phyloP scores from a whole-genome alignment of 2,888 invertebrate species.

The Lomographa bimaculata region DNA sequence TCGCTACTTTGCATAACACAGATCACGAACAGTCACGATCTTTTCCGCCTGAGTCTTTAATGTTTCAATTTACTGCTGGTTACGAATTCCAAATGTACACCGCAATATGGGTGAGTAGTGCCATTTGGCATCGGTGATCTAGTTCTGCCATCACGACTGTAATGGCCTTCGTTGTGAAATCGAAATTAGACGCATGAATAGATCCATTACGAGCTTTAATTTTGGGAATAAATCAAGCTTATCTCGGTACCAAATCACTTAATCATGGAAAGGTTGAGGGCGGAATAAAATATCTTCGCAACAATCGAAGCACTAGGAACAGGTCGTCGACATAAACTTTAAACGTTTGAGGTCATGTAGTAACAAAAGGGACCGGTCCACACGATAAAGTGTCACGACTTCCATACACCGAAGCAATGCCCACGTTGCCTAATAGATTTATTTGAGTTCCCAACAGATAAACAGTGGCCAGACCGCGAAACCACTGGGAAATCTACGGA shows the following conservation, averaged over 20 bases:
- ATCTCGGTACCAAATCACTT: constrained; percentile 17
- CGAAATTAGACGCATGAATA: constrained; percentile 47
- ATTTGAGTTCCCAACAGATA: constrained; percentile 72
- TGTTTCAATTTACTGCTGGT: constrained; percentile 63
- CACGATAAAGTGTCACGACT: constrained; percentile 70
- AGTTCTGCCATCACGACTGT: constrained; percentile 67
- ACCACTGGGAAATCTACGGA: constrained; percentile 74
- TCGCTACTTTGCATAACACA: constrained; percentile 66
- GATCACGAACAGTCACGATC: constrained; percentile 56
- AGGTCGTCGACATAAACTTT: constrained; percentile 52
- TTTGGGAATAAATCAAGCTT: constrained; percentile 26
- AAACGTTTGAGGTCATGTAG: constrained; percentile 53
- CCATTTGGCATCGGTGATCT: constrained; percentile 60
- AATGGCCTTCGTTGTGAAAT: constrained; percentile 71
- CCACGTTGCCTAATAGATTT: constrained; percentile 70
- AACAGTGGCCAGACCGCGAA: constrained; percentile 74
- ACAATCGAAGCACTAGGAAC: constrained; percentile 29
- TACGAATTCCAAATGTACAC: constrained; percentile 56
- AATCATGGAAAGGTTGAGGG: constrained; percentile 29
- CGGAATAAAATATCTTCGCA: constrained; percentile 21
- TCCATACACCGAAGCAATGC: constrained; percentile 62
- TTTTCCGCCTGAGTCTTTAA: constrained; percentile 53
- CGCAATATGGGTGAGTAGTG: constrained; percentile 63
- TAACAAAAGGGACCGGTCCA: constrained; percentile 54
- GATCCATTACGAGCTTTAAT: constrained; percentile 1